Conservation (phyloP, 1,140 invertebrate species). For the Mycetomoellerius zeteki region DNA sequence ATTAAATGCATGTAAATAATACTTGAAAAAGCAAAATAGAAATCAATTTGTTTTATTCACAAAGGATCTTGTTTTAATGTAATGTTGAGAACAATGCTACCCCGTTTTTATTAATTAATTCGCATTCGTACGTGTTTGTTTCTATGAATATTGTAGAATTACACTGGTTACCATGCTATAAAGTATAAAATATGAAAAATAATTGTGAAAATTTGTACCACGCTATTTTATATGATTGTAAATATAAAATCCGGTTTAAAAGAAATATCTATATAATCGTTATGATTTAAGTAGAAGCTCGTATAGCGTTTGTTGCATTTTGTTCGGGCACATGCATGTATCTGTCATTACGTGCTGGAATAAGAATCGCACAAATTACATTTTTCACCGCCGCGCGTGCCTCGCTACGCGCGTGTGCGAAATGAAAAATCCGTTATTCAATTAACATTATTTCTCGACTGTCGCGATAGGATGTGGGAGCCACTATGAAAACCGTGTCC, state of each 20-base stretch:
- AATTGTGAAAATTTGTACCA: not conserved
- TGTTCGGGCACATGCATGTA: too few species aligned
- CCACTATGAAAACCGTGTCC: not conserved
- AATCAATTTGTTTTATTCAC: not conserved
- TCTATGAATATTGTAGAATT: not conserved
- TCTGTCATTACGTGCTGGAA: not conserved
- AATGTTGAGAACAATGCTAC: not conserved
- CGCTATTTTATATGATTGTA: not conserved
- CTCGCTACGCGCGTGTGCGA: not conserved
- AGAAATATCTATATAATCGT: not conserved
- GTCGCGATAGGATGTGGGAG: constrained; percentile 19
- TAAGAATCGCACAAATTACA: constrained; percentile 18
- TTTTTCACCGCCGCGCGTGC: not conserved
- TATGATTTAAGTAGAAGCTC: too few species aligned
- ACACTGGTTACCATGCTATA: not conserved
- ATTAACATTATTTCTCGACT: constrained; percentile 52
- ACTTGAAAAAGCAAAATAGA: not conserved
- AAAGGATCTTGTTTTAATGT: not conserved
- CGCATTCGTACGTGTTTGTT: not conserved
- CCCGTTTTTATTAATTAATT: not conserved
- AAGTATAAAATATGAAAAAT: not conserved
- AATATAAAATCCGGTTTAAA: not conserved
- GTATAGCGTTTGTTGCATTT: too few species aligned
- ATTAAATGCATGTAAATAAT: too few species aligned
- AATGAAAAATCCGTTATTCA: constrained; percentile 38